Base-by-base conservation (phyloP, 2,113 vertebrate genomes). In the Tricholaema leucomelas region DNA sequence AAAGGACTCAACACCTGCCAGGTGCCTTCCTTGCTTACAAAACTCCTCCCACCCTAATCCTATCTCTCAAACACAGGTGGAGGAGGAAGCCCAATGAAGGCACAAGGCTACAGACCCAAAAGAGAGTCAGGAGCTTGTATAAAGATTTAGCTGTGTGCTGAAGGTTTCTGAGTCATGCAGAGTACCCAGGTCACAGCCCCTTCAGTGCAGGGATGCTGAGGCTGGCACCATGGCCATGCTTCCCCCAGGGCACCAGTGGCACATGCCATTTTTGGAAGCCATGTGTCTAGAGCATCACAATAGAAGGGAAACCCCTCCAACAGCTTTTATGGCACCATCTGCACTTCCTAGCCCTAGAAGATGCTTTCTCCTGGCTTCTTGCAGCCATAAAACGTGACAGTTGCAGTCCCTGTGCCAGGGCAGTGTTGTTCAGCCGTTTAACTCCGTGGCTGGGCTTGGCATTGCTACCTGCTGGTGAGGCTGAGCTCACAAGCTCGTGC, bases 201-300 rank as follows among this genome's bases (percentile, higher is more conserved):
- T 7, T 33, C 46, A 52, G 31, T 33, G 58, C n/a, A 44, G 24
- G 40, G 44, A 24, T 69, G 59, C 28, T 38, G 33, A 72, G 56
- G 33, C 36, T 38, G n/a, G 23, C 11, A 4, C 63, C 0, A 0
- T 13, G 18, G 15, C n/a, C 1, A 1, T 56, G 19, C 40, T 85
- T 61, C 21, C 42, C 72, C 16, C 0, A 0, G 28, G 20, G 16
- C 46, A 25, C 16, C 20, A 28, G 15, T 28, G 7, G 25, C 56
- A 66, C 10, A 1, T 21, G 15, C 3, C 0, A 0, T 1, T 73
- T 79, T 28, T 61, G 44, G 55, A 65, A 50, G 3, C 27, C 0
- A 0, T 2, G 4, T 3, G 3, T 30, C 21, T 25, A 60, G 48
- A 79, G 4, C 17, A 46, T 81, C 28, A n/a, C 23, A 30, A n/a